A percentile compares a stretch with the other conserved stretches of the same genome.
Conservation (phyloP, 2,113 vertebrate species). For the Myotis brandtii region DNA sequence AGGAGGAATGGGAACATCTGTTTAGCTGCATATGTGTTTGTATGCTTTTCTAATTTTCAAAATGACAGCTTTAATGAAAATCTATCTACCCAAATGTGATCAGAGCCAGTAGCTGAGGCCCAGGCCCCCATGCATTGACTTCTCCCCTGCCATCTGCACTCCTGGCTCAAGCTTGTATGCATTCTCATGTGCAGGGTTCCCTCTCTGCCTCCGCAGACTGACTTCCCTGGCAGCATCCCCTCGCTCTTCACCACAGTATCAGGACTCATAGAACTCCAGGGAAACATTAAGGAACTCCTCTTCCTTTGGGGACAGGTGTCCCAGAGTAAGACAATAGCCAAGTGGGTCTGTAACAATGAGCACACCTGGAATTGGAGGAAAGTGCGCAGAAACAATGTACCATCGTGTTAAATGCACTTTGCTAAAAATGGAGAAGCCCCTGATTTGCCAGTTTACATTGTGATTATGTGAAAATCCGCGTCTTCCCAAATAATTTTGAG, state of each 20-base stretch:
- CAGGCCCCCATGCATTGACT: background rate
- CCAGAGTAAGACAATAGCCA: background rate
- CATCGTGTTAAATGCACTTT: background rate
- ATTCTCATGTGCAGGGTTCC: background rate
- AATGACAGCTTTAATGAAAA: conserved; percentile 63
- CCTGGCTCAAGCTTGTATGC: background rate
- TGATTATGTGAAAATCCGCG: background rate
- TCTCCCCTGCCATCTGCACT: background rate
- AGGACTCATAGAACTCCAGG: background rate
- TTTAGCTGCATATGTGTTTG: conserved; percentile 47
- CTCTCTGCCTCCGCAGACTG: background rate
- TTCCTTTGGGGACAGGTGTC: background rate
- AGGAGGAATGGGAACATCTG: conserved; percentile 61
- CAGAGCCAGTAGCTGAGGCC: background rate
- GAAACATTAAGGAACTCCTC: background rate
- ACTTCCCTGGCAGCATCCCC: background rate
- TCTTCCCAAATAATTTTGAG: conserved; percentile 23
- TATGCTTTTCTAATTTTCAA: conserved; percentile 65
- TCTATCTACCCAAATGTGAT: background rate
- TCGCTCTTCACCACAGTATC: background rate
- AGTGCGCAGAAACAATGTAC: background rate
- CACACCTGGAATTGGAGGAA: background rate
- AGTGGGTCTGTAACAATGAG: background rate
- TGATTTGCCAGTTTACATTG: background rate
- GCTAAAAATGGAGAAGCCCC: background rate